Conservation (phyloP, 2,113 vertebrate species). For the Tetraodon nigroviridis region DNA sequence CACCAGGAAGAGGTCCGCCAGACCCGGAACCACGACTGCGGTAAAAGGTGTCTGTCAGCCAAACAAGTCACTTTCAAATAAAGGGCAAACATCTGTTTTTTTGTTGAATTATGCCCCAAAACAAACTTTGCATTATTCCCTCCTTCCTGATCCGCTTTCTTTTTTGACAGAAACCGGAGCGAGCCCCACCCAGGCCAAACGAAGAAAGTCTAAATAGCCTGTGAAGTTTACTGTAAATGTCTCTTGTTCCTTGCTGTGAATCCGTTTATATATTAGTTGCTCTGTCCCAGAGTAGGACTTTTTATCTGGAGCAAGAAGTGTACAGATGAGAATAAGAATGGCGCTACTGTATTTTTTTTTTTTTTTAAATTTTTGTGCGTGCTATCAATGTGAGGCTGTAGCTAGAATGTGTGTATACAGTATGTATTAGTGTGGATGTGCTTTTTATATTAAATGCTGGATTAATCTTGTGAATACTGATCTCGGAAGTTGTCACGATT, state of each 20-base stretch:
- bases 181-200: slow-evolving; percentile 91
- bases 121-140: not conserved
- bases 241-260: slow-evolving; percentile 73
- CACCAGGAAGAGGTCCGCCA: slow-evolving; percentile 86
- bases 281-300: slow-evolving; percentile 70
- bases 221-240: slow-evolving; percentile 91
- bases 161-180: slow-evolving; percentile 82
- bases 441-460: slow-evolving; percentile 75
- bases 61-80: not conserved
- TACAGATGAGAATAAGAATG: slow-evolving; percentile 81
- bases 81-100: no score
- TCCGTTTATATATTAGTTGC: slow-evolving; percentile 73
- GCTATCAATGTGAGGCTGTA: slow-evolving; percentile 67
- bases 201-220: slow-evolving; percentile 97
- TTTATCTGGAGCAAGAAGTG: slow-evolving; percentile 77
- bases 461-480: slow-evolving; percentile 73
- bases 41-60: slow-evolving; percentile 77
- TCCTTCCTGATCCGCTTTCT: not conserved
- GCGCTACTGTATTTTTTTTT: slow-evolving; percentile 41
- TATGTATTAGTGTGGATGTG: slow-evolving; percentile 65
- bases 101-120: not conserved
- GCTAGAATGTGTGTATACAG: slow-evolving; percentile 64
- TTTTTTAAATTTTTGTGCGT: slow-evolving; percentile 57
- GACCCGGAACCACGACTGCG: slow-evolving; percentile 79
- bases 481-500: slow-evolving; percentile 64